phyloP scores from a whole-genome alignment of 2,888 invertebrate species.

The Phyllotreta cruciferae region DNA sequence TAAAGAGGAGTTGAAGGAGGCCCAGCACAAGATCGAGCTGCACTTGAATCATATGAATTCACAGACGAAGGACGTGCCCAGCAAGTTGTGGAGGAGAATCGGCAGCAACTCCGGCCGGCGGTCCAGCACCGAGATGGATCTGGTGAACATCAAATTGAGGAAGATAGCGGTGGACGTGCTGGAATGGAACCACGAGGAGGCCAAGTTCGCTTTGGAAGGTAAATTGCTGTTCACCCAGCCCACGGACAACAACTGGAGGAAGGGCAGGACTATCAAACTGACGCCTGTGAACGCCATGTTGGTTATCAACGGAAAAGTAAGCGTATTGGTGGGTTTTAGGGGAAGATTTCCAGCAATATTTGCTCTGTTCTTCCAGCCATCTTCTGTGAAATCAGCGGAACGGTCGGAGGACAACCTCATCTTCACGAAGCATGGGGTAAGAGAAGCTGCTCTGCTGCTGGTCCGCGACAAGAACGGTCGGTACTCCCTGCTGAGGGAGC shows the following conservation, averaged over 20 bases:
- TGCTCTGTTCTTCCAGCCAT: conserved; percentile 26
- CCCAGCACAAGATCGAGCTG: conserved; percentile 91
- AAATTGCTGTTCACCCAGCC: conserved; percentile 87
- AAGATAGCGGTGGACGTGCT: conserved; percentile 94
- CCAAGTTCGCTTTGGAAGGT: conserved; percentile 89
- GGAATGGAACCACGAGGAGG: conserved; percentile 94
- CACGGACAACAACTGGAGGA: conserved; percentile 89
- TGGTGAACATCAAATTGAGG: conserved; percentile 86
- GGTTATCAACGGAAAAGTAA: conserved; percentile 91
- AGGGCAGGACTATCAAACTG: conserved; percentile 87
- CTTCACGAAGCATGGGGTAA: conserved; percentile 78
- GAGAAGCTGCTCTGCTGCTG: conserved; percentile 86
- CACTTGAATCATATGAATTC: conserved; percentile 95
- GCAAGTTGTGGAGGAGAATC: conserved; percentile 88
- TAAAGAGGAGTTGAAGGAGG: conserved; percentile 82
- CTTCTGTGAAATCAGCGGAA: conserved; percentile 38
- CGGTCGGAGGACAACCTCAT: conserved; percentile 53
- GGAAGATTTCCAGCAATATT: background rate
- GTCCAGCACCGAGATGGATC: conserved; percentile 83
- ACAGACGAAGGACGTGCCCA: conserved; percentile 88
- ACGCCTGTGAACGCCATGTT: conserved; percentile 88
- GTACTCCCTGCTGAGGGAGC: conserved; percentile 86
- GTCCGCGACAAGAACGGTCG: conserved; percentile 90
- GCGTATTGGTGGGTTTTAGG: conserved; percentile 14
- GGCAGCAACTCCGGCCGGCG: conserved; percentile 73